phyloP scores from a whole-genome alignment of 1,140 invertebrate species.

The Gryllus bimaculatus region DNA sequence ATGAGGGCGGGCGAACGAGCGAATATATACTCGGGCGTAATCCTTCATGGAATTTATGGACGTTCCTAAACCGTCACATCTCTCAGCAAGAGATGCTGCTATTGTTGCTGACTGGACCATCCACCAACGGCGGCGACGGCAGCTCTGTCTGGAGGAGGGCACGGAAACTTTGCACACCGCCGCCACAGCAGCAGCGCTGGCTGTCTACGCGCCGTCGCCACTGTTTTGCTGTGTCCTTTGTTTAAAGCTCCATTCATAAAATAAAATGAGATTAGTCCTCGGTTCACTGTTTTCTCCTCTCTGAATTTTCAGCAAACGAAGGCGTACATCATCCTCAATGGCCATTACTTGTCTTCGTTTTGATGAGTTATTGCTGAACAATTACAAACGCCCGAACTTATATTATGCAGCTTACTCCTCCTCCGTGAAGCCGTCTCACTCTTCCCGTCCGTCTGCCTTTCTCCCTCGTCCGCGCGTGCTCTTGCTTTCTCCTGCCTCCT shows the following conservation, averaged over 20 bases:
- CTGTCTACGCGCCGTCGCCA: background rate
- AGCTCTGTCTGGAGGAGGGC: no score
- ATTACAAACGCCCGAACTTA: slow-evolving; percentile 18
- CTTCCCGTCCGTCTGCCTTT: background rate
- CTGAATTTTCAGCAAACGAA: slow-evolving; percentile 12
- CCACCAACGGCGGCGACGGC: background rate
- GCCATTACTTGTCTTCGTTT: slow-evolving; percentile 18
- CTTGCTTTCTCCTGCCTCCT: background rate
- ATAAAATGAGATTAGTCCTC: slow-evolving; percentile 5
- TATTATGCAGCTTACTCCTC: slow-evolving; percentile 14
- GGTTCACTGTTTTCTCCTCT: background rate
- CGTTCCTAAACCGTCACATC: background rate
- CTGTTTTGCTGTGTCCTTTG: slow-evolving; percentile 3
- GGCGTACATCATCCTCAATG: slow-evolving; percentile 19
- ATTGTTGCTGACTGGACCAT: slow-evolving; percentile 3
- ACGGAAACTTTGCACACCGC: background rate
- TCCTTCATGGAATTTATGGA: slow-evolving; percentile 4
- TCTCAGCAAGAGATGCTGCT: background rate
- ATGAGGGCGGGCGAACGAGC: background rate
- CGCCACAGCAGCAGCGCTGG: background rate
- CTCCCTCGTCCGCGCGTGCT: background rate
- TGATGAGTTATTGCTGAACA: slow-evolving; percentile 20
- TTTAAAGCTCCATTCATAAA: slow-evolving; percentile 1
- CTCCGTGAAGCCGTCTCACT: background rate
- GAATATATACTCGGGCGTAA: background rate